Evolutionary conservation across 1,140 invertebrate species (phyloP).

Genomic region (Pectinophora gossypiella): DNA sequence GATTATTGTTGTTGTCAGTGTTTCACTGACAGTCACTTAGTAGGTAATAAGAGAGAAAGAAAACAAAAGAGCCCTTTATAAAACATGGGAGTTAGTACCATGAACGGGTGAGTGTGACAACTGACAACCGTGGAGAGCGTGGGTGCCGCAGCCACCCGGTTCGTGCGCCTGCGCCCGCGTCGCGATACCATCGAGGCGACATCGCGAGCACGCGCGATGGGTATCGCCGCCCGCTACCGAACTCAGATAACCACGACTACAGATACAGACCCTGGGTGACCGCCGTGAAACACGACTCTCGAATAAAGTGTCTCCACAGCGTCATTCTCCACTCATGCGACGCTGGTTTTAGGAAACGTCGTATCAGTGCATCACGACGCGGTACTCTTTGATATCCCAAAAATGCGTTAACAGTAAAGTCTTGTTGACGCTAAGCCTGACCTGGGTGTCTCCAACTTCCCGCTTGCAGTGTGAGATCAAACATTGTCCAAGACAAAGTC

Average conservation of each 20-base stretch:
- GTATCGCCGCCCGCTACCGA: slow-evolving; percentile 22
- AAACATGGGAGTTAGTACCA: neutral
- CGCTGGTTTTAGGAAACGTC: neutral
- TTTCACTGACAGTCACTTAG: neutral
- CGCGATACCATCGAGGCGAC: slow-evolving; percentile 48
- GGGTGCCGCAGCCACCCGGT: slow-evolving; percentile 30
- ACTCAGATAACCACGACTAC: neutral
- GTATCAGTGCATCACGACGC: slow-evolving; percentile 4
- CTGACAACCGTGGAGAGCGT: neutral
- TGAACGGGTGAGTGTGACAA: neutral
- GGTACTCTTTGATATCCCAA: too few species aligned
- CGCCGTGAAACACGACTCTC: neutral
- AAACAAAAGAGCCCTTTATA: neutral
- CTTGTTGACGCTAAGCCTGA: neutral
- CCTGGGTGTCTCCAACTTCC: neutral
- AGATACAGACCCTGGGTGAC: neutral
- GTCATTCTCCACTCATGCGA: neutral
- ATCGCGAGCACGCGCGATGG: slow-evolving; percentile 51
- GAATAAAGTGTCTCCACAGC: neutral
- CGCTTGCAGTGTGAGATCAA: neutral
- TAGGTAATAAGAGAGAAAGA: neutral
- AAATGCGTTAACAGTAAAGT: too few species aligned
- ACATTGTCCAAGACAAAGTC: neutral
- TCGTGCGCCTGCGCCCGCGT: too few species aligned
- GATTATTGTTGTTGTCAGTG: neutral